phyloP scores from a whole-genome alignment of 2,888 invertebrate genomes.

The Drosophila melanosoma region DNA sequence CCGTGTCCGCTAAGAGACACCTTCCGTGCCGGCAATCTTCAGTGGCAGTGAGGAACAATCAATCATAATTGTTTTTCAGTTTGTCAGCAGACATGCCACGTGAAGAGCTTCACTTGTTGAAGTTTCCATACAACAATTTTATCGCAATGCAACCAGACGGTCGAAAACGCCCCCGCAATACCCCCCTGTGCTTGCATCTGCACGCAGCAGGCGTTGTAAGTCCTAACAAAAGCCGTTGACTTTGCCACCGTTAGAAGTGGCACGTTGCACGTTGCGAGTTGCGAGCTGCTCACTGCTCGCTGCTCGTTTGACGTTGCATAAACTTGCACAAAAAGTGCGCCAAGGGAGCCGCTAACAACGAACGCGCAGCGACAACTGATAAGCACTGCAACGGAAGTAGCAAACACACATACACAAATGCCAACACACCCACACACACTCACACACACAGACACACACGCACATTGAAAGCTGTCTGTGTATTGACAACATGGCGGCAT shows the following conservation, averaged over 20 bases:
- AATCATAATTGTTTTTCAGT: slow-evolving; percentile 80
- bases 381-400: slow-evolving; percentile 71
- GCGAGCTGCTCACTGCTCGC: slow-evolving; percentile 28
- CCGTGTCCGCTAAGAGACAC: slow-evolving; percentile 17
- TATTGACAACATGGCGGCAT: slow-evolving; percentile 58
- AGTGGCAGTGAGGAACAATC: slow-evolving; percentile 63
- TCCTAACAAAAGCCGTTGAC: slow-evolving; percentile 66
- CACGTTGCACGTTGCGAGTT: slow-evolving; percentile 33
- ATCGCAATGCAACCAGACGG: slow-evolving; percentile 65
- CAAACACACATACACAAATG: slow-evolving; percentile 24
- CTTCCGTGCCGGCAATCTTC: slow-evolving; percentile 35
- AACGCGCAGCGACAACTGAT: slow-evolving; percentile 67
- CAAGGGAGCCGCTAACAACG: slow-evolving; percentile 61
- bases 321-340: slow-evolving; percentile 70
- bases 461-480: slow-evolving; percentile 23
- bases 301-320: slow-evolving; percentile 64
- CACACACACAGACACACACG: slow-evolving; percentile 5
- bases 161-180: slow-evolving; percentile 24
- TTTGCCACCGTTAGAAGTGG: slow-evolving; percentile 51
- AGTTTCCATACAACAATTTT: slow-evolving; percentile 54
- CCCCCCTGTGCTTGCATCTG: neutral
- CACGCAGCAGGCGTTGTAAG: slow-evolving; percentile 34
- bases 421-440: slow-evolving; percentile 10
- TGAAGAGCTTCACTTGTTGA: slow-evolving; percentile 50
- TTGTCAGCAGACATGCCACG: slow-evolving; percentile 68